Base-by-base conservation (phyloP, 2,797 vertebrate genomes). In the Spondyliosoma cantharus region DNA sequence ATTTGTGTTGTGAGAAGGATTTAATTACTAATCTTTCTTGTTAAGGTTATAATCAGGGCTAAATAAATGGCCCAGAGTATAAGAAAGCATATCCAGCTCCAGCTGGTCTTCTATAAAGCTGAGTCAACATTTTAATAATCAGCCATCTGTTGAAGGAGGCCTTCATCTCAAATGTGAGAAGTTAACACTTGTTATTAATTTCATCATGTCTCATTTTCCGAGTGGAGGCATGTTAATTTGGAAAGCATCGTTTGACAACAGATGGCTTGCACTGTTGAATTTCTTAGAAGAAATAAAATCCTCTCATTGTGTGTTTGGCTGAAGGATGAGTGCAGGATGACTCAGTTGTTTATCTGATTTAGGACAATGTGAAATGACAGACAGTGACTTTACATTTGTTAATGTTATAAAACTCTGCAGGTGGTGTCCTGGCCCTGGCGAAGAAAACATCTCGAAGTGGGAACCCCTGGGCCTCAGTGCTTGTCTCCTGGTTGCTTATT, bases 381-480 rank as follows among this genome's bases (percentile, higher is more conserved):
- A 65, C 24, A 7, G 22, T 69, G 67, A 67, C 69, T 82, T 76
- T 79, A 45, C 12, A 84, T 89, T 79, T 85, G 46, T 70, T 78
- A 60, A 74, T 80, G 63, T 71, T 65, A 3, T 61, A 53, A 48
- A 76, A 58, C 56, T 86, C 42, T 60, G 29, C 66, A 97, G 96
- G 95, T n/a, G 67, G 95, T 6, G 81, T 94, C 56, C 86, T 96
- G 77, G 91, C 93, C 7, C 92, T 93, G 0, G 94, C 92, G 0
- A 96, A 90, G 80, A 93, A 93, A n/a, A 95, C 95, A 0, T 96
- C 95, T 64, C 79, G 15, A 14, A 94, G 91, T 8, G 95, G 96
- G 7, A 96, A 96, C 81, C 96, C 96, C 29, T 96, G 96, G 95
- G 95, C 93, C 8, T 95, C 96, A 0, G 96, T 96, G 58, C 90